Evolutionary conservation across 2,888 invertebrate species (phyloP), one percentile per base, ranked within the genome.

Genomic region (Eupithecia exiguata): DNA sequence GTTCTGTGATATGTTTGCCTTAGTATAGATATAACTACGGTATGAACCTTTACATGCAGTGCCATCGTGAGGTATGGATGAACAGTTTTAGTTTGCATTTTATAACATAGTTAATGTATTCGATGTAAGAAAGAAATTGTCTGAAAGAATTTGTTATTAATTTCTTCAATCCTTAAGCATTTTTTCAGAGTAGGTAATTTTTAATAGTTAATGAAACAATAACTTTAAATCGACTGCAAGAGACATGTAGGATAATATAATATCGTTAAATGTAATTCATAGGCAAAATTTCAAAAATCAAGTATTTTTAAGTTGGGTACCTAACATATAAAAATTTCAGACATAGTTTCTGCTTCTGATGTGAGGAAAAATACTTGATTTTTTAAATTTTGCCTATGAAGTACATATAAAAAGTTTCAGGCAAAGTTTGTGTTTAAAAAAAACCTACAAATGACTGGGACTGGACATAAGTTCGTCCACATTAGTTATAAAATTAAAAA

Each of bases 41-140:
- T 85, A 94, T 94, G 94, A 94, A 94, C 90, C 89, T 94, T 79
- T 94, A 94, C 83, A 93, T 94, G 94, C 94, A 94, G 93, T 94
- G 94, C 84, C 94, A 94, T 87, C 94, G 94, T 90, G 94, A 94
- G 94, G 94, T 94, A 94, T 91, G 93, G 85, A 82, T 86, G 82
- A 84, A 81, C 82, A 75, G 74, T 79, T 84, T 79, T 77, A 83
- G 74, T 74, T 70, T 71, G 68, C 49, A 69, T 68, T 10, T 63
- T 9, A 62, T 74, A 49, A 69, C 35, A 68, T 58, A n/a, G 25
- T 25, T 46, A 16, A 30, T 74, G 49, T 63, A 10, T 58, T 58
- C 14, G 58, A 58, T 25, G 5, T 38, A 65, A 38, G 36, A 10
- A 36, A 38, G 21, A 53, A 21, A n/a, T n/a, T 0, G 7, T 16